These are phyloP conservation scores for Babyrousa celebensis DNA, from an alignment of 2,797 vertebrate species.

Conservation along the genomic window DNA sequence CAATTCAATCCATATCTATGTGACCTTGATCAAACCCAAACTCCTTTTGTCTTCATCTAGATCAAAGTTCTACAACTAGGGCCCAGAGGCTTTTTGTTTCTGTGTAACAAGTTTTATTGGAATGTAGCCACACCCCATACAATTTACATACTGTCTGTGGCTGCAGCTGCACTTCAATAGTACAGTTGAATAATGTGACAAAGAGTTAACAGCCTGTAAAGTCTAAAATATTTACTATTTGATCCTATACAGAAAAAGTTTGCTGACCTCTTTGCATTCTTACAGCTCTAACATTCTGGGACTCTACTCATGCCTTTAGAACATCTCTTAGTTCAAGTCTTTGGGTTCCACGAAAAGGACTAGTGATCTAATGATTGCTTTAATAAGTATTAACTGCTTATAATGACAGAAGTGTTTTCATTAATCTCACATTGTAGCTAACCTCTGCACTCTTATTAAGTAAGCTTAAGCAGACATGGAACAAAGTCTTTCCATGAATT, in stretches of 20 bases:
- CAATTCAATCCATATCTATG: not conserved
- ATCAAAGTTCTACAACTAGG: not conserved
- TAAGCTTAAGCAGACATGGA: constrained; percentile 25
- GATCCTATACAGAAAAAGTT: not conserved
- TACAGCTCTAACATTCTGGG: not conserved
- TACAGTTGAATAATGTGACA: not conserved
- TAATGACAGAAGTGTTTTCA: not conserved
- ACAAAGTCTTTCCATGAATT: constrained; percentile 41
- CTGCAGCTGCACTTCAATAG: not conserved
- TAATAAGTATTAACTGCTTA: constrained; percentile 26
- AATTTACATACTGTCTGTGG: not conserved
- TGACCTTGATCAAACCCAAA: not conserved
- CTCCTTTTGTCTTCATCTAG: not conserved
- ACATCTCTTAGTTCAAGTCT: constrained; percentile 7
- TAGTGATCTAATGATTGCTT: constrained; percentile 31
- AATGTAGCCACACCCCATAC: not conserved
- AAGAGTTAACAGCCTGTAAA: not conserved
- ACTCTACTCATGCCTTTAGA: constrained; percentile 1
- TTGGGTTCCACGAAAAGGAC: not conserved
- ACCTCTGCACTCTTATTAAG: constrained; percentile 62
- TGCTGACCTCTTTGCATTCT: not conserved
- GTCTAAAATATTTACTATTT: not conserved
- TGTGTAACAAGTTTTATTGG: not conserved
- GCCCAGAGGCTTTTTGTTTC: not conserved
- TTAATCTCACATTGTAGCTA: constrained; percentile 51